These are phyloP conservation scores for Leistus spinibarbis DNA, from an alignment of 2,888 invertebrate species.

Conservation along the genomic window DNA sequence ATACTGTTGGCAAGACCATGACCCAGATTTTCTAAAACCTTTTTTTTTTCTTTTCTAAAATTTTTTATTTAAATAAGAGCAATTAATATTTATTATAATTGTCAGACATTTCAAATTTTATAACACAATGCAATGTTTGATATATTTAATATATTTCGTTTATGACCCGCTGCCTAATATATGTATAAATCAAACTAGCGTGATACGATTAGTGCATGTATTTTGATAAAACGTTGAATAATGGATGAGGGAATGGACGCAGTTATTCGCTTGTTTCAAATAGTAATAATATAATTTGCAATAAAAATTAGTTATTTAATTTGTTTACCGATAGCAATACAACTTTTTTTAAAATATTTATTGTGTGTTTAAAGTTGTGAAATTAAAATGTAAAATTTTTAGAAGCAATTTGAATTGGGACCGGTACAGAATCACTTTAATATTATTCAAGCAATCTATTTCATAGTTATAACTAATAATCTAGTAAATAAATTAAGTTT, in stretches of 20 bases:
- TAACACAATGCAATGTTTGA: background rate
- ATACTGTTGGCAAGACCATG: too few species aligned
- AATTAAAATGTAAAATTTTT: background rate
- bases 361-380: background rate
- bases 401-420: too few species aligned
- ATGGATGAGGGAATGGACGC: background rate
- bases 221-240: background rate
- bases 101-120: too few species aligned
- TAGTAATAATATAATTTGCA: background rate
- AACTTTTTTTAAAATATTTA: background rate
- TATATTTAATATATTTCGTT: background rate
- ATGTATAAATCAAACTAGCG: background rate
- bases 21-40: too few species aligned
- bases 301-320: background rate
- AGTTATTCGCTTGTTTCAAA: background rate
- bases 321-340: too few species aligned
- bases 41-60: too few species aligned
- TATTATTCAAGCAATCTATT: background rate
- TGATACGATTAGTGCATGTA: background rate
- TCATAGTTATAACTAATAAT: too few species aligned
- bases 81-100: too few species aligned
- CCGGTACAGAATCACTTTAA: too few species aligned
- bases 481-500: too few species aligned
- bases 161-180: background rate
- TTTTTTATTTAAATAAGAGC: too few species aligned